Base-by-base conservation (phyloP, 2,797 vertebrate genomes). In the Urocyon cinereoargenteus region DNA sequence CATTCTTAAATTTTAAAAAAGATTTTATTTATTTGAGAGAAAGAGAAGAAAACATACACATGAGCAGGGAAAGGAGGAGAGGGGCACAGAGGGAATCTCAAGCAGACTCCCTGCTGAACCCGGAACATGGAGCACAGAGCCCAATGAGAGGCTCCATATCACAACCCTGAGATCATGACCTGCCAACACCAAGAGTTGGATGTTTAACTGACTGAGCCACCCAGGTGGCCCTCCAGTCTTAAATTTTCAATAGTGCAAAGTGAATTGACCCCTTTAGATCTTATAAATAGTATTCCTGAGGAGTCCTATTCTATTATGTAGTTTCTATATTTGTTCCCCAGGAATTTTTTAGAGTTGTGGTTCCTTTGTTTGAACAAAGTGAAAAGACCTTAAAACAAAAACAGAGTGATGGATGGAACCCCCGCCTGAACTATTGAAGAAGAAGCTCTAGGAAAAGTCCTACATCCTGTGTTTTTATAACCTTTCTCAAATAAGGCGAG, bases 351-450 rank as follows among this genome's bases (percentile, higher is more conserved):
- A 40, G 40, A 96, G 53, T 81, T 85, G 18, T 75, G 19, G 13
- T 70, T 91, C 24, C 28, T 96, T 97, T 88, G 53, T 96, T 31
- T 96, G 59, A 94, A 79, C 51, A 92, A 96, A 93, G 61, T 66
- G 59, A 89, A 95, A 82, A 79, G 45, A 87, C 83, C 77, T 36
- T 59, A n/a, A 94, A 89, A 72, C 49, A 81, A 70, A 90, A 94
- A 36, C 26, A 51, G n/a, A 73, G 82, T 4, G 15, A 70, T 49
- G 40, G 28, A 77, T n/a, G 13, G 6, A 13, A 1, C 8, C 34
- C 12, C 72, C 28, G 11, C 53, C 49, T 91, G 49, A 64, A 15
- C n/a, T 79, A n/a, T 40, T 81, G 45, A 75, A 86, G 49, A 26
- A 86, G 68, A 73, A 70, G n/a, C 2, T 90, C 15, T 12, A 66